Evolutionary conservation across 2,797 vertebrate genomes (phyloP).

Genomic region (Nannoperca australis): DNA sequence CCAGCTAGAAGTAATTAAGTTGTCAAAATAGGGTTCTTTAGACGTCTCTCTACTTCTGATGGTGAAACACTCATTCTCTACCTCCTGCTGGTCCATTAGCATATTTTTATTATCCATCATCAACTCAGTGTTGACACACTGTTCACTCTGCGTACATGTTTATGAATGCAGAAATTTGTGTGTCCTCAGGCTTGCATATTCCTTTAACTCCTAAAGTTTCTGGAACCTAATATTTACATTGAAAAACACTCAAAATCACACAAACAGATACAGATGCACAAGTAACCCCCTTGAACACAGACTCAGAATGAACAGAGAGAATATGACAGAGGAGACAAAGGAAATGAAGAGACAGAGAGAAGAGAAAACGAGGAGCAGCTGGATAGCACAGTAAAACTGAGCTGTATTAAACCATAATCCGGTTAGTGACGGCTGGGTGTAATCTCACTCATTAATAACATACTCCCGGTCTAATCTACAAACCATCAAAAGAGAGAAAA

Average conservation of each 20-base stretch:
- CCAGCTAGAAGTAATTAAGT: constrained; percentile 81
- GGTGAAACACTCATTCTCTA: constrained; percentile 47
- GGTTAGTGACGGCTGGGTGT: constrained; percentile 75
- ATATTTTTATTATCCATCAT: constrained; percentile 78
- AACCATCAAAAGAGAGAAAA: constrained; percentile 64
- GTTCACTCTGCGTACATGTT: constrained; percentile 43
- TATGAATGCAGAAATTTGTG: neutral
- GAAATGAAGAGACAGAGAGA: constrained; percentile 32
- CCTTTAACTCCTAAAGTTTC: constrained; percentile 21
- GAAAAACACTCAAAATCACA: constrained; percentile 18
- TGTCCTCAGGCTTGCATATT: constrained; percentile 11
- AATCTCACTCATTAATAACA: constrained; percentile 81
- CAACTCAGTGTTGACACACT: constrained; percentile 65
- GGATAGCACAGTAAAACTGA: constrained; percentile 59
- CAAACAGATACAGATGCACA: neutral
- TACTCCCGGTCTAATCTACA: constrained; percentile 70
- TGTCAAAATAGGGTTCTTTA: constrained; percentile 81
- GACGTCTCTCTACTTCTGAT: constrained; percentile 61
- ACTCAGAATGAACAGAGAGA: constrained; percentile 26
- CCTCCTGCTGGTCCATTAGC: constrained; percentile 73
- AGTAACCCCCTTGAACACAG: constrained; percentile 3
- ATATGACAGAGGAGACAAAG: constrained; percentile 29
- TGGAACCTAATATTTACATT: constrained; percentile 12
- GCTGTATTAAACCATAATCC: constrained; percentile 78
- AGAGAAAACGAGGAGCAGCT: constrained; percentile 33